Percentiles rank a stretch among this genome's conserved stretches.
These are phyloP conservation scores for Zapus hudsonius DNA, from an alignment of 2,113 vertebrate species.

Conservation along the genomic window DNA sequence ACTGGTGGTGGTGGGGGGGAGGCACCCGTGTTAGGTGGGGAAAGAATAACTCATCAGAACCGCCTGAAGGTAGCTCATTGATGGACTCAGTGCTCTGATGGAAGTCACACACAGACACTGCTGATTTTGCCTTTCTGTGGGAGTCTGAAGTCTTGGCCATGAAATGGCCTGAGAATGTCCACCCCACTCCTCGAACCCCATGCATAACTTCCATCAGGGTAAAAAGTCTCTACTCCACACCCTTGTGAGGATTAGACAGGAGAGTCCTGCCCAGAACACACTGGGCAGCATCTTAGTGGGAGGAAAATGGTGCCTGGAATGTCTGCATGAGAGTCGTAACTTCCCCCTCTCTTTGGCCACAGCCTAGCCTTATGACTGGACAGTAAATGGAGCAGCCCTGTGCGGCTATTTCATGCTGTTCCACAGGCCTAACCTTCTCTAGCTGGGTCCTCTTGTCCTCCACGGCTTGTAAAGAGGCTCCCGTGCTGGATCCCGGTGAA, in stretches of 20 bases:
- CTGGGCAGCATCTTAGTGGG: not conserved
- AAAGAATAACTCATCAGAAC: not conserved
- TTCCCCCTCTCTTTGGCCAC: not conserved
- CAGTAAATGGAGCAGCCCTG: rapidly evolving
- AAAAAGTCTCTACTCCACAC: not conserved
- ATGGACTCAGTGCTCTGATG: not conserved
- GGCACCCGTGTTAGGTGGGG: not conserved
- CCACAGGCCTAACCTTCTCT: not conserved
- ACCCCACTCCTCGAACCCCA: no score
- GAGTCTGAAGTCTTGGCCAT: not conserved
- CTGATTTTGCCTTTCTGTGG: not conserved
- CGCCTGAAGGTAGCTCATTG: not conserved
- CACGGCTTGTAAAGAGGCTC: not conserved
- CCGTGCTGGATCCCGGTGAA: not conserved
- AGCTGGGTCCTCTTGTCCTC: not conserved
- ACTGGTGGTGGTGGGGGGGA: not conserved
- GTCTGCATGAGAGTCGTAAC: not conserved
- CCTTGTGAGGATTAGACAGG: not conserved
- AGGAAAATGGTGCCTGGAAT: not conserved
- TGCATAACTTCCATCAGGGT: not conserved
- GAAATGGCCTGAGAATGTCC: not conserved
- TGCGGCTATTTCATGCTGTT: not conserved
- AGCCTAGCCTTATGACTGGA: not conserved
- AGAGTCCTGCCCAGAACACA: not conserved
- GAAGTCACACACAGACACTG: not conserved